Evolutionary conservation across 2,113 vertebrate species (phyloP).

Genomic region (Sylvietta virens): DNA sequence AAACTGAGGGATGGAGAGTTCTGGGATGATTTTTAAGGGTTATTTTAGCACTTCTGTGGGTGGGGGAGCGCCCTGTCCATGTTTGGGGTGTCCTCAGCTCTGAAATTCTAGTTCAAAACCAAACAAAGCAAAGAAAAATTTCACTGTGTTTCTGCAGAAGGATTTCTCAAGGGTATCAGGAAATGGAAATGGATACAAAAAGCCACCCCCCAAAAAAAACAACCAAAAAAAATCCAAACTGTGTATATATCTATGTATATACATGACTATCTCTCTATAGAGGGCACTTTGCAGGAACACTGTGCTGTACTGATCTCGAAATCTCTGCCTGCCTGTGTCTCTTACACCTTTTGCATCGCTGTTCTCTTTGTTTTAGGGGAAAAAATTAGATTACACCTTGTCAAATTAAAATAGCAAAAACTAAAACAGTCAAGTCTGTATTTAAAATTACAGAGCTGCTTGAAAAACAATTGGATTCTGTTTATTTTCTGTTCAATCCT

Average conservation of each 20-base stretch:
- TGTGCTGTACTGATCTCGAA: slow-evolving; percentile 75
- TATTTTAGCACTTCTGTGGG: neutral
- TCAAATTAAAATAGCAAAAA: slow-evolving; percentile 37
- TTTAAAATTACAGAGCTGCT: neutral
- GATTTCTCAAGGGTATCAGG: slow-evolving; percentile 59
- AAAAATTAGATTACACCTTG: slow-evolving; percentile 81
- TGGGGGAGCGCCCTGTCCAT: neutral
- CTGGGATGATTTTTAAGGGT: neutral
- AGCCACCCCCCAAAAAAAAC: neutral
- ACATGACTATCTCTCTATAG: slow-evolving; percentile 42
- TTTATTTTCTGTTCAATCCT: neutral
- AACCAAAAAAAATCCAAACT: neutral
- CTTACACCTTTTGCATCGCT: slow-evolving; percentile 69
- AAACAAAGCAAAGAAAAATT: neutral
- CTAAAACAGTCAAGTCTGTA: neutral
- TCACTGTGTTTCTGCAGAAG: slow-evolving; percentile 69
- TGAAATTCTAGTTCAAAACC: slow-evolving; percentile 44
- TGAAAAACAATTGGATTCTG: slow-evolving; percentile 7
- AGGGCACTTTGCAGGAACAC: slow-evolving; percentile 85
- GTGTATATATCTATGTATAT: slow-evolving; percentile 24
- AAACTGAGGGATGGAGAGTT: neutral
- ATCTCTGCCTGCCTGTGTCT: slow-evolving; percentile 74
- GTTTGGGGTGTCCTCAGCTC: slow-evolving; percentile 55
- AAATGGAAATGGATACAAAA: slow-evolving; percentile 26
- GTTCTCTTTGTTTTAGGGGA: slow-evolving; percentile 66